Evolutionary conservation across 2,113 vertebrate genomes (phyloP).

Genomic region (Balaeniceps rex): DNA sequence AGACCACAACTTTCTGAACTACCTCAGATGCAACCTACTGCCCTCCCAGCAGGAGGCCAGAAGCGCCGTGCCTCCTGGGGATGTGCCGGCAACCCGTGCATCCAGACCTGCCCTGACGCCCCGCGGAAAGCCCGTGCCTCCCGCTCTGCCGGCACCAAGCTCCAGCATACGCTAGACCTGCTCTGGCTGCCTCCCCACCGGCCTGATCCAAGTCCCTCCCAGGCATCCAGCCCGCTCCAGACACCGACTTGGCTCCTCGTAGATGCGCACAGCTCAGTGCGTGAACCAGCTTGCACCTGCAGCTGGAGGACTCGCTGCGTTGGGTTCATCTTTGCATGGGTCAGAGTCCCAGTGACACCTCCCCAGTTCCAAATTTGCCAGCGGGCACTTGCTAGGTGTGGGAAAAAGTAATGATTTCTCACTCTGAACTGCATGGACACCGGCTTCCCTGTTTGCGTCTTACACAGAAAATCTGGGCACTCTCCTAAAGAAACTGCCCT

Average conservation of each 20-base stretch:
- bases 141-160: too few relatives aligned
- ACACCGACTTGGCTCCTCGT: rapidly evolving
- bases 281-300: neutral
- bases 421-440: neutral
- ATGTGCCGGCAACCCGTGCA: rapidly evolving
- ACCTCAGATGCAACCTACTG: rapidly evolving
- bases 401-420: neutral
- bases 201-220: too few relatives aligned
- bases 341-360: too few relatives aligned
- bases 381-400: rapidly evolving
- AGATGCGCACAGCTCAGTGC: rapidly evolving
- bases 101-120: rapidly evolving
- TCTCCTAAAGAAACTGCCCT: neutral
- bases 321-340: rapidly evolving
- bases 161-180: rapidly evolving
- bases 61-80: rapidly evolving
- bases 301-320: rapidly evolving
- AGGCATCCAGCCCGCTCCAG: neutral
- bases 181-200: rapidly evolving
- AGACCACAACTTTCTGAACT: neutral
- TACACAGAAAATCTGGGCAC: rapidly evolving
- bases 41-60: neutral
- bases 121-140: neutral
- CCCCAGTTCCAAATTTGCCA: rapidly evolving
- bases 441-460: neutral